Percentiles rank a stretch among this genome's conserved stretches.
phyloP scores from a whole-genome alignment of 2,113 vertebrate species.

The Ifrita kowaldi region DNA sequence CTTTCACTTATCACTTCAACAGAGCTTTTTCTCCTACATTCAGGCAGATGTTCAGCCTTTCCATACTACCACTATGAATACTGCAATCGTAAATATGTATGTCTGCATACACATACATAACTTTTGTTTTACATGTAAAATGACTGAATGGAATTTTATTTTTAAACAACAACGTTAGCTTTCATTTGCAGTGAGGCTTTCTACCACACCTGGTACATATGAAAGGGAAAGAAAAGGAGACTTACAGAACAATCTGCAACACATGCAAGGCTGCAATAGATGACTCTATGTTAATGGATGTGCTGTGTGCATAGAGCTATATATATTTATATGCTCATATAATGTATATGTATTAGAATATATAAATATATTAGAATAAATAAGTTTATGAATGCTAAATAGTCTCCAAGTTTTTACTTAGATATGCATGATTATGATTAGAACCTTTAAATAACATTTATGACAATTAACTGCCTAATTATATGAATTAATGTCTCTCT shows the following conservation, averaged over 20 bases:
- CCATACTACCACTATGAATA: background rate
- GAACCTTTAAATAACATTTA: constrained; percentile 24
- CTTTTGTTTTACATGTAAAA: background rate
- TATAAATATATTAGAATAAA: constrained; percentile 5
- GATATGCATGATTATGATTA: background rate
- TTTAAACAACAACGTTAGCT: background rate
- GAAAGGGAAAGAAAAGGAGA: constrained; percentile 7
- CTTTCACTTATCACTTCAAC: background rate
- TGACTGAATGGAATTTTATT: background rate
- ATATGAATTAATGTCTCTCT: constrained; percentile 56
- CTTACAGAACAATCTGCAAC: background rate
- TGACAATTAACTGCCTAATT: constrained; percentile 36
- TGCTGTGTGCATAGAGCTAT: background rate
- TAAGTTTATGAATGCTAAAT: background rate
- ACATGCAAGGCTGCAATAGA: background rate
- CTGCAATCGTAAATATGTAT: background rate
- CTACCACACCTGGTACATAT: background rate
- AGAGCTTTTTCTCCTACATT: background rate
- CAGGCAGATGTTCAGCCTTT: background rate
- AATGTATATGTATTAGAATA: background rate
- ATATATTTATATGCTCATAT: background rate
- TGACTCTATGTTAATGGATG: background rate
- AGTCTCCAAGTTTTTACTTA: background rate
- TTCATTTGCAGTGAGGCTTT: background rate
- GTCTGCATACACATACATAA: background rate